Conservation (phyloP, 1,140 invertebrate genomes). For the Pomacea maculata region DNA sequence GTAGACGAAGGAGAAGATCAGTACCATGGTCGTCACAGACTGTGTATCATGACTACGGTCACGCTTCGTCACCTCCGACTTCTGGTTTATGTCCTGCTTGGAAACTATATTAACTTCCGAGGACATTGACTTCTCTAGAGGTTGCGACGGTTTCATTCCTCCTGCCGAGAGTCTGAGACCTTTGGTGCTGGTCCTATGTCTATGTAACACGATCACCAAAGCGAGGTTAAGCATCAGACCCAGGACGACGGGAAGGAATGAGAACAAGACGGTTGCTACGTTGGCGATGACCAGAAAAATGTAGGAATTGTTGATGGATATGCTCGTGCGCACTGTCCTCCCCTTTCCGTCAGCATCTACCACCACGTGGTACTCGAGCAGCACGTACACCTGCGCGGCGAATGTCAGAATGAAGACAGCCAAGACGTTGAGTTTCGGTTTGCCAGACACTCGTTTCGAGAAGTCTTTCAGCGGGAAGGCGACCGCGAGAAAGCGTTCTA, state of each 20-base stretch:
- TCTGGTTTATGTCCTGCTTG: not conserved
- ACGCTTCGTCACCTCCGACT: not conserved
- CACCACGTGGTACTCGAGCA: not conserved
- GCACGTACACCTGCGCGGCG: slow-evolving; percentile 5
- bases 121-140: no score
- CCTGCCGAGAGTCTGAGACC: no score
- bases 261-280: not conserved
- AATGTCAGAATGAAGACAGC: not conserved
- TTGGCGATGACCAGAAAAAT: not conserved
- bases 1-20: not conserved
- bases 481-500: slow-evolving; percentile 12
- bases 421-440: not conserved
- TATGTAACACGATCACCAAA: not conserved
- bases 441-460: not conserved
- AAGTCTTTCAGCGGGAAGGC: slow-evolving; percentile 12
- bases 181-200: not conserved
- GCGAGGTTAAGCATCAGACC: not conserved
- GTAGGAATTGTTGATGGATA: not conserved
- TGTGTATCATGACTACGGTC: not conserved
- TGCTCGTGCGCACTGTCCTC: not conserved
- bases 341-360: not conserved
- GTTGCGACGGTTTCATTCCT: no score
- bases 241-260: not conserved
- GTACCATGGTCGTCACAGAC: slow-evolving; percentile 10
- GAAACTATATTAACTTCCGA: not conserved